These are phyloP conservation scores for Isurus oxyrinchus DNA, from an alignment of 2,113 vertebrate genomes.

Conservation along the genomic window DNA sequence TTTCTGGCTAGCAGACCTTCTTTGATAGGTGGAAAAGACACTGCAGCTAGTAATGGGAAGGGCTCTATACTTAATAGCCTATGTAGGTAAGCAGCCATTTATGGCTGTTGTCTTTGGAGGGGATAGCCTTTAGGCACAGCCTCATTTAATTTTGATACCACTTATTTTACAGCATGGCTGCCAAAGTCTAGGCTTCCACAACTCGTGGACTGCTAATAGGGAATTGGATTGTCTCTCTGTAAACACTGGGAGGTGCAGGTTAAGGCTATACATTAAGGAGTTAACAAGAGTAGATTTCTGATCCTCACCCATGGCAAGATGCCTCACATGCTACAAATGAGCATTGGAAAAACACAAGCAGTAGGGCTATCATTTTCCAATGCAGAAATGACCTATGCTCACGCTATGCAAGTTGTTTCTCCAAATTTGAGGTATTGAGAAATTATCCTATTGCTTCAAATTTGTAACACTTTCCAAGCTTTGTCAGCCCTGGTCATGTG, in stretches of 20 bases:
- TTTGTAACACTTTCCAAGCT: neutral
- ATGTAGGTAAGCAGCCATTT: neutral
- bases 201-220: neutral
- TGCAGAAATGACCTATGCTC: neutral
- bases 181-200: neutral
- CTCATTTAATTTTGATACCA: neutral
- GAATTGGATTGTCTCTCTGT: neutral
- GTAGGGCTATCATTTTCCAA: neutral
- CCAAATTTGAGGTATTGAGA: neutral
- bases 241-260: neutral
- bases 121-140: neutral
- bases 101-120: neutral
- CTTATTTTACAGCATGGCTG: neutral
- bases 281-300: neutral
- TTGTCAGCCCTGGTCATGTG: neutral
- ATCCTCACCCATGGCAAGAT: neutral
- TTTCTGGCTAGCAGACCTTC: neutral
- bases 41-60: neutral
- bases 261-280: neutral
- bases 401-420: neutral
- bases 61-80: neutral
- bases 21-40: neutral
- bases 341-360: neutral
- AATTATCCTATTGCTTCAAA: neutral
- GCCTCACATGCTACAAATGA: neutral